Percentiles rank a stretch among this genome's conserved stretches.
Evolutionary conservation across 2,888 invertebrate species (phyloP).

Genomic region (Notocelia uddmanniana): DNA sequence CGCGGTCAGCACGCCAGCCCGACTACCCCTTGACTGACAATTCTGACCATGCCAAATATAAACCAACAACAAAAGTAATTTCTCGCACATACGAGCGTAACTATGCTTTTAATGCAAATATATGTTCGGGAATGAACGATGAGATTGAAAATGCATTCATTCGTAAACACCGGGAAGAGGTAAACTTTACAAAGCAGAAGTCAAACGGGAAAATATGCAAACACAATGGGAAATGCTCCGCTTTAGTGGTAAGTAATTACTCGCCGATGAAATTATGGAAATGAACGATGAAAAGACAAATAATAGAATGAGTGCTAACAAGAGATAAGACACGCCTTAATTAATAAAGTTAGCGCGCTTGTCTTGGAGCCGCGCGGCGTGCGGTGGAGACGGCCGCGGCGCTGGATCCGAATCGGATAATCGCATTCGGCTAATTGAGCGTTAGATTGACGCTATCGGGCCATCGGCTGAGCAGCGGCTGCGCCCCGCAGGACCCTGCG

Average conservation of each 20-base stretch:
- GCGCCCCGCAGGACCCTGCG: constrained; percentile 50
- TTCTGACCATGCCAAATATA: constrained; percentile 56
- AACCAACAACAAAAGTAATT: constrained; percentile 76
- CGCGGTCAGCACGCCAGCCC: constrained; percentile 59
- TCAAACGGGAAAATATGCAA: constrained; percentile 76
- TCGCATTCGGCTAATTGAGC: constrained; percentile 85
- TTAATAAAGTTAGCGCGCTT: constrained; percentile 85
- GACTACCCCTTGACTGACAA: constrained; percentile 69
- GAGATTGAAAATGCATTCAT: constrained; percentile 39
- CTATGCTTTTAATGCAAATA: constrained; percentile 32
- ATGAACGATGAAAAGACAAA: constrained; percentile 86
- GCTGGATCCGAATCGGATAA: constrained; percentile 83
- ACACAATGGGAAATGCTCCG: constrained; percentile 77
- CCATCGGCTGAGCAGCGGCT: constrained; percentile 59
- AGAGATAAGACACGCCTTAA: constrained; percentile 86
- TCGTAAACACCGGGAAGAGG: constrained; percentile 49
- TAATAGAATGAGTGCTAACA: constrained; percentile 86
- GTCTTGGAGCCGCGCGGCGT: constrained; percentile 72
- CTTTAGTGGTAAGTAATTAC: constrained; percentile 82
- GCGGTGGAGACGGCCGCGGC: constrained; percentile 72
- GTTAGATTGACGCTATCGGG: constrained; percentile 85
- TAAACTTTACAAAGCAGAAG: constrained; percentile 73
- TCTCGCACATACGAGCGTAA: constrained; percentile 62
- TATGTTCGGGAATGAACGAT: constrained; percentile 40
- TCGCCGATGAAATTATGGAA: constrained; percentile 85